phyloP scores from a whole-genome alignment of 2,797 vertebrate genomes.

The Eulemur rubriventer region DNA sequence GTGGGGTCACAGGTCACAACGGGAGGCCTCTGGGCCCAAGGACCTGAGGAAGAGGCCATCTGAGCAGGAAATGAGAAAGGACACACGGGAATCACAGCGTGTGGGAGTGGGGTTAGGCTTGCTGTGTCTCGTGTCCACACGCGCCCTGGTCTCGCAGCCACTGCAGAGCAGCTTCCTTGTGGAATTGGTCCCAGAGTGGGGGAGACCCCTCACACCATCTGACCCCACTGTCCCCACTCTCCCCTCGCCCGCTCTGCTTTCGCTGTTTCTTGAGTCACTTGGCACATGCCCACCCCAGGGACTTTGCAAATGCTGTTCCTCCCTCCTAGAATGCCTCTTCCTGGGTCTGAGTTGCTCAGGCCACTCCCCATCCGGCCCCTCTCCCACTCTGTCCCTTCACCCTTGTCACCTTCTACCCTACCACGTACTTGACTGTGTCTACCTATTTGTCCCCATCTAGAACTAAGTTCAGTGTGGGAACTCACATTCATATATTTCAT shows the following conservation, averaged over 20 bases:
- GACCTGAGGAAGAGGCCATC: not conserved
- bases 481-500: not conserved
- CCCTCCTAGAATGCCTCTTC: not conserved
- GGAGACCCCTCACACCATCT: too few relatives aligned
- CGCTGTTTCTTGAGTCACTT: not conserved
- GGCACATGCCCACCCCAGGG: not conserved
- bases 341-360: not conserved
- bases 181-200: not conserved
- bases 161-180: not conserved
- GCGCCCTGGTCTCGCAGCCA: not conserved
- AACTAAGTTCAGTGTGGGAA: not conserved
- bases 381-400: not conserved
- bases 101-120: rapidly evolving
- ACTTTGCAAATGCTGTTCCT: not conserved
- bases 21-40: not conserved
- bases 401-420: not conserved
- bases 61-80: not conserved
- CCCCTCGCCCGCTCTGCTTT: not conserved
- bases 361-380: rapidly evolving
- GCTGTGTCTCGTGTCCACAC: rapidly evolving
- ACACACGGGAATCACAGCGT: rapidly evolving
- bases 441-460: not conserved
- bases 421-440: not conserved
- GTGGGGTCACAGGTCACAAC: not conserved
- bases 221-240: not conserved